Evolutionary conservation across 2,113 vertebrate species (phyloP), one percentile per base, ranked within the genome.

Genomic region (Corythoichthys intestinalis): DNA sequence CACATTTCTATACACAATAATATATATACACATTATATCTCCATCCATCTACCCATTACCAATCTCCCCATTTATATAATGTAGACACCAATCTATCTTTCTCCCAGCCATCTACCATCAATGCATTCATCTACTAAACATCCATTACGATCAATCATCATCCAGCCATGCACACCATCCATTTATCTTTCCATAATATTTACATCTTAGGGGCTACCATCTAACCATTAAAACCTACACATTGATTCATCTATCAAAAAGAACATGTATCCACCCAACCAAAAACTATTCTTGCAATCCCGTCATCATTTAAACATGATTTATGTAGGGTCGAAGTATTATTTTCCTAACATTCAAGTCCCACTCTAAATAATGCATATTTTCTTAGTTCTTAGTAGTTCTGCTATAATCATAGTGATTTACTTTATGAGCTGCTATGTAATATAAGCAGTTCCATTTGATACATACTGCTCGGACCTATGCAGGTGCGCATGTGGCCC

Each of bases 371-470:
- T 39, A 20, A 13, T 4, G 17, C 39, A 20, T 4, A 20, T 44
- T 9, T 61, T 41, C 20, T 28, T 28, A 28, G 1, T 46, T 62
- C n/a, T 46, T 6, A 14, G 41, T 63, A 48, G n/a, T 63, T 63
- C 20, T 47, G n/a, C 20, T 28, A 46, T 14, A 14, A 28, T 63
- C 28, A 13, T n/a, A 63, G 44, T 63, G 61, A 63, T 63, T 46
- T 14, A 63, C 41, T 63, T 34, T 28, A 34, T 63, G 61, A 63
- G 44, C 20, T 63, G 41, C 44, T 47, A 34, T 34, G 41, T 63
- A 63, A 48, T 63, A 34, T 28, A 63, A 63, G 61, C 2, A 63
- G 61, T 63, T 10, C 61, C 6, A 47, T 47, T 63, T 48, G 61
- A 47, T 61, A 28, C 49, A 14, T 41, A 44, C 2, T 50, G 15